Percentiles rank a stretch among this genome's conserved stretches.
These are phyloP conservation scores for Amphipyra tragopoginis DNA, from an alignment of 2,888 invertebrate species.

Conservation along the genomic window DNA sequence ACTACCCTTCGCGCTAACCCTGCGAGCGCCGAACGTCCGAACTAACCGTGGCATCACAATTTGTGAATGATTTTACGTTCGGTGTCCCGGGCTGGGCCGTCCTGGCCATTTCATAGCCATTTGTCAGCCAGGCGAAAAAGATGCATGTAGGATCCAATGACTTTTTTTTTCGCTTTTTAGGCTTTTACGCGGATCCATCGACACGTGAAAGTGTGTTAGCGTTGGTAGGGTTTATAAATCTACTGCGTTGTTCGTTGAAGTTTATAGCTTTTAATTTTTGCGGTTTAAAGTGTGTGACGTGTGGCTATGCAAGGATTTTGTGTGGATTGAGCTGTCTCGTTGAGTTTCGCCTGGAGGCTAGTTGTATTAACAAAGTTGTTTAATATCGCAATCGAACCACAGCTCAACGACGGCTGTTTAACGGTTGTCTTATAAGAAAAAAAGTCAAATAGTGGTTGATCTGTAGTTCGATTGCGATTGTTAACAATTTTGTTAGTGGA, in stretches of 20 bases:
- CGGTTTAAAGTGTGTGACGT: constrained; percentile 51
- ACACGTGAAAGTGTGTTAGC: constrained; percentile 89
- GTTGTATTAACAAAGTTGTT: no score
- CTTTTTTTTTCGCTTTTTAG: constrained; percentile 82
- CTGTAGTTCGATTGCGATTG: no score
- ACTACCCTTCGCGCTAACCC: constrained; percentile 57
- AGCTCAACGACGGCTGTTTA: no score
- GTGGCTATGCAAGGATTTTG: constrained; percentile 18
- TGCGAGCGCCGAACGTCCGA: constrained; percentile 47
- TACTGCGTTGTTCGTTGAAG: constrained; percentile 70
- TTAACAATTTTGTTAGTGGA: no score
- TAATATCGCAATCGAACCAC: no score
- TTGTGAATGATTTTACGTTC: constrained; percentile 88
- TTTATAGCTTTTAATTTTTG: constrained; percentile 70
- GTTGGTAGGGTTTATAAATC: constrained; percentile 86
- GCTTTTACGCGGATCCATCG: constrained; percentile 89
- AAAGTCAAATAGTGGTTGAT: no score
- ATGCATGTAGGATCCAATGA: constrained; percentile 81
- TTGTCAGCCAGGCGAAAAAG: constrained; percentile 88
- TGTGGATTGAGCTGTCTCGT: constrained; percentile 39
- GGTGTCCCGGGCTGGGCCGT: constrained; percentile 75
- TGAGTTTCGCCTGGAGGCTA: not conserved
- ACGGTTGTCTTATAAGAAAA: no score
- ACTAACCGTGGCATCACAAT: constrained; percentile 85
- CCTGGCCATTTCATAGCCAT: constrained; percentile 86